These are phyloP conservation scores for Brotula barbata DNA, from an alignment of 2,797 vertebrate species.

Conservation along the genomic window DNA sequence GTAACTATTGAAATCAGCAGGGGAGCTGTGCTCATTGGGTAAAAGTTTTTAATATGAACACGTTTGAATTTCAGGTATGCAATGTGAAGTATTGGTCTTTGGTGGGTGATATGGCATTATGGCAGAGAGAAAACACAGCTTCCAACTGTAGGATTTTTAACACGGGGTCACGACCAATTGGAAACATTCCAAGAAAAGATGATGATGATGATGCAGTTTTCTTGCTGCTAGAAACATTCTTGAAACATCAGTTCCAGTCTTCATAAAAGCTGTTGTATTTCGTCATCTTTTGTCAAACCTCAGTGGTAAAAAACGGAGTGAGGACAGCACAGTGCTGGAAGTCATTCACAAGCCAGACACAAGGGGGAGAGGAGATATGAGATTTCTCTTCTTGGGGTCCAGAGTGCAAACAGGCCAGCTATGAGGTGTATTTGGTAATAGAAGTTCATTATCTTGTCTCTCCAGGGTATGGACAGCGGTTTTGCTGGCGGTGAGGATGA, in stretches of 20 bases:
- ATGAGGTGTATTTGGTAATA: background rate
- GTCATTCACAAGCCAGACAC: background rate
- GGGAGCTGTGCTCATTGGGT: no score
- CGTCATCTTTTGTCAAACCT: background rate
- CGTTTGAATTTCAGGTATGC: no score
- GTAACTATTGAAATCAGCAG: no score
- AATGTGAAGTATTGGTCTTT: no score
- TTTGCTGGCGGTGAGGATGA: slow-evolving; percentile 96
- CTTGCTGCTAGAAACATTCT: background rate
- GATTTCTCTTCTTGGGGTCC: no score
- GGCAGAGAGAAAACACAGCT: no score
- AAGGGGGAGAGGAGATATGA: background rate
- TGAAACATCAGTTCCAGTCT: background rate
- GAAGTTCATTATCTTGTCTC: background rate
- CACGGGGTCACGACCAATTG: no score
- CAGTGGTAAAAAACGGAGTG: background rate
- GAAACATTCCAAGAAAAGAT: no score
- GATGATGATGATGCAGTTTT: background rate
- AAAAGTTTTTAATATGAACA: no score
- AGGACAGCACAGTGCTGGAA: background rate
- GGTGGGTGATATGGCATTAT: no score
- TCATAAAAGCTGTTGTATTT: background rate
- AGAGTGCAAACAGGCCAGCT: background rate
- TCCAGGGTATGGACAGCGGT: slow-evolving; percentile 94
- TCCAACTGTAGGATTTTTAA: no score